Conservation (phyloP, 2,888 invertebrate genomes). For the Corbicula japonica region DNA sequence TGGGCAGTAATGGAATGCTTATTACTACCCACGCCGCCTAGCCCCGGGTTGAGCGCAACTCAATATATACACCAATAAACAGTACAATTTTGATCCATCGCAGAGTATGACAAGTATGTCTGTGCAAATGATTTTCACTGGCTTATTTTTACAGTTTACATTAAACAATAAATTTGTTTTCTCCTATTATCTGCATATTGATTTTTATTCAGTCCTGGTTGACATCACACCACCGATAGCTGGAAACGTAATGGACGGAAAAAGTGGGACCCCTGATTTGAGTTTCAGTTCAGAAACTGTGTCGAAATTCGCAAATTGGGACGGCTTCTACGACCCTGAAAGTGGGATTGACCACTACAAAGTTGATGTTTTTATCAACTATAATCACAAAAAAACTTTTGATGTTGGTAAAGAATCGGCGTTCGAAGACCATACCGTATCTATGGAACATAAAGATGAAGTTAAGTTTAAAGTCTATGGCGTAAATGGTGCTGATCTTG, state of each 20-base stretch:
- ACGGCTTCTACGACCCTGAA: conserved; percentile 68
- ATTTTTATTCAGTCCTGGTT: conserved; percentile 60
- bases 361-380: conserved; percentile 67
- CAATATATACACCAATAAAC: no score
- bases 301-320: conserved; percentile 61
- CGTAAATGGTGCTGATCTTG: conserved; percentile 71
- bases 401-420: conserved; percentile 34
- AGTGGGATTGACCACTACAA: conserved; percentile 66
- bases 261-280: conserved; percentile 41
- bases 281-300: conserved; percentile 68
- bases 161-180: not conserved
- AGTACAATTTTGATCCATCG: no score
- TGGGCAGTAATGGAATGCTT: no score
- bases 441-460: conserved; percentile 57
- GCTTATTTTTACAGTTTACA: not conserved
- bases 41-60: no score
- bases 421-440: conserved; percentile 62
- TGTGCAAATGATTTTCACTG: no score
- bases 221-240: conserved; percentile 66
- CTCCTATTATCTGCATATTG: not conserved
- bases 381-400: conserved; percentile 59
- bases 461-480: conserved; percentile 65
- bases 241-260: conserved; percentile 67
- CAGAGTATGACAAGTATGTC: no score
- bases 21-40: no score